Evolutionary conservation across 2,888 invertebrate genomes (phyloP).

Genomic region (Pyrrhosoma nymphula): DNA sequence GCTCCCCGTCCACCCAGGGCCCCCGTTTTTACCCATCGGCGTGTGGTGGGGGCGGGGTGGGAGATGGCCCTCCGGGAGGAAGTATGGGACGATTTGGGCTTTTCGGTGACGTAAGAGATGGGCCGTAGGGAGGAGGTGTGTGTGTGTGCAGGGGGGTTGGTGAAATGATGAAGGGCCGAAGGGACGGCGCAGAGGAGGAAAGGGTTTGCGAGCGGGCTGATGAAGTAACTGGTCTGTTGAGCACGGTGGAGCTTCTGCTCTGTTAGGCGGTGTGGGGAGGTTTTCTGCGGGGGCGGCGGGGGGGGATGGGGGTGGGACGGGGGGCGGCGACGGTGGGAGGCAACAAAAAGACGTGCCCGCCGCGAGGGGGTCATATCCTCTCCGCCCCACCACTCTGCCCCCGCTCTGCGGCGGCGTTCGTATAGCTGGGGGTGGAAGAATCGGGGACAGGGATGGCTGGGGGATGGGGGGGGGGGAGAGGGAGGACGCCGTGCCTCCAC

Average conservation of each 20-base stretch:
- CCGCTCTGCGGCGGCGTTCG: slow-evolving; percentile 44
- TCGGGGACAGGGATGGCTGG: not conserved
- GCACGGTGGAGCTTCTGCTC: slow-evolving; percentile 59
- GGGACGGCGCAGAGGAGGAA: not conserved
- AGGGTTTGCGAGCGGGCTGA: slow-evolving; percentile 43
- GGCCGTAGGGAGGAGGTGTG: not conserved
- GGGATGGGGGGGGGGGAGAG: not conserved
- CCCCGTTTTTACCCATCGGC: slow-evolving; percentile 15
- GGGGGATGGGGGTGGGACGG: not conserved
- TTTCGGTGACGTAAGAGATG: not conserved
- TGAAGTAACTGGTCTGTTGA: slow-evolving; percentile 67
- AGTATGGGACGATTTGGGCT: slow-evolving; percentile 41
- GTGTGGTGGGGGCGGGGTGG: not conserved
- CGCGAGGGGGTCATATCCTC: not conserved
- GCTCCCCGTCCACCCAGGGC: not conserved
- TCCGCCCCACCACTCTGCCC: not conserved
- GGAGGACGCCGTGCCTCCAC: not conserved
- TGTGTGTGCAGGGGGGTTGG: slow-evolving; percentile 9
- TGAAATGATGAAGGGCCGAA: slow-evolving; percentile 15
- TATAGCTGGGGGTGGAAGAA: not conserved
- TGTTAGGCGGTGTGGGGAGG: slow-evolving; percentile 16
- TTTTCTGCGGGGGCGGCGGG: not conserved
- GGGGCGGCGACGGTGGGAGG: not conserved
- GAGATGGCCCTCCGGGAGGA: not conserved
- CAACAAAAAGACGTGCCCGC: not conserved